Base-by-base conservation (phyloP, 2,113 vertebrate species). In the Xiphophorus maculatus region DNA sequence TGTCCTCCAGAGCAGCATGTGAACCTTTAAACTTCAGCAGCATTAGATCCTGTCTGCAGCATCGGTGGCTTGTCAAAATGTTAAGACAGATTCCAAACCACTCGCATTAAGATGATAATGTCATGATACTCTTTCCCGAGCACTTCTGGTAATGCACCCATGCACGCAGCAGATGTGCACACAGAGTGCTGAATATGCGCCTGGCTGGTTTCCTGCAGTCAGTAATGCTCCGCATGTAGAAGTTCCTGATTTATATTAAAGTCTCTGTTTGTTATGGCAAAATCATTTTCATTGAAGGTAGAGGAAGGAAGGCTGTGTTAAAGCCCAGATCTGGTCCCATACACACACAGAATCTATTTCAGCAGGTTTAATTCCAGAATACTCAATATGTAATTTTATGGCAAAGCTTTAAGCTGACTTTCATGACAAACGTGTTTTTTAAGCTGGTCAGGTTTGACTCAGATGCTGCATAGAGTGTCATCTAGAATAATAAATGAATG, bases 41-140 rank as follows among this genome's bases (percentile, higher is more conserved):
- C 69, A 82, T 80, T 76, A 81, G 71, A 86, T 60, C 70, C 42
- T 44, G 61, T 71, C 63, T 66, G n/a, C 71, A 69, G 30, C 78
- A 69, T 65, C 28, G 32, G 60, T 73, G 12, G 71, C 63, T 78
- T 75, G 81, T 42, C 66, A 72, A 66, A 86, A 72, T 48, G 13
- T 84, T 74, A 70, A 69, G 62, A 88, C 78, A 77, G 72, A 76
- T 71, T 79, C 79, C 83, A 87, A 80, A 83, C 81, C 65, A 60
- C 83, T 86, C 74, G 73, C 74, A 74, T 90, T 88, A 80, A 77
- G n/a, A 84, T 85, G 63, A 80, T 84, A 67, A 91, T 82, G 80
- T 84, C 69, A 72, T 78, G 81, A 75, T 61, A 28, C 77, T 74
- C 37, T n/a, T 81, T 89, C 70, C 54, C 54, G 61, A 58, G 72